Percentiles rank a stretch among this genome's conserved stretches.
Conservation (phyloP, 92 coral and sea anemone genomes). For the Phenganax subtilis region DNA sequence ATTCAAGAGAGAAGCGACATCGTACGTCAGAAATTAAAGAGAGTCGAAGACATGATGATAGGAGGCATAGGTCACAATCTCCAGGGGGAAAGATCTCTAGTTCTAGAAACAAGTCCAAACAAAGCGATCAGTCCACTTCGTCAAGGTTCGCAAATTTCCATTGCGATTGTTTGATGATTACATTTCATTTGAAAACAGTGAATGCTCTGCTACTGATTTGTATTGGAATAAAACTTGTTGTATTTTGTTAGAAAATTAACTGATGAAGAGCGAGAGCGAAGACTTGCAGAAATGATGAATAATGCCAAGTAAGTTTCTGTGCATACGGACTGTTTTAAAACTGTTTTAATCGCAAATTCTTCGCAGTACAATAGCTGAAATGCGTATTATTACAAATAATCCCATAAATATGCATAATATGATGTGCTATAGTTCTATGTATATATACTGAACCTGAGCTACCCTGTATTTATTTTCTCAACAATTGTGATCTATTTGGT, state of each 20-base stretch:
- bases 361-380: too few species aligned
- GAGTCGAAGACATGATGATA: not conserved
- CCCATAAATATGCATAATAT: too few species aligned
- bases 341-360: not conserved
- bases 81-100: slow-evolving; percentile 35
- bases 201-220: not conserved
- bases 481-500: too few species aligned
- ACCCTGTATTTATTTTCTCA: too few species aligned
- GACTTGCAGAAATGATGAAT: slow-evolving; percentile 84
- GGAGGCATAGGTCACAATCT: slow-evolving; percentile 41
- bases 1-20: slow-evolving; percentile 32
- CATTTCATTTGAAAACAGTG: not conserved
- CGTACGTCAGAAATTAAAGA: slow-evolving; percentile 18
- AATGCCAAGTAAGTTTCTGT: slow-evolving; percentile 68
- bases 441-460: too few species aligned
- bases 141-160: slow-evolving; percentile 57
- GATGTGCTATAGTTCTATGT: too few species aligned
- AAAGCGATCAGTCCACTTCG: slow-evolving; percentile 52
- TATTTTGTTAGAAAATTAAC: slow-evolving; percentile 60
- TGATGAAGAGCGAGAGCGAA: slow-evolving; percentile 73
- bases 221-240: not conserved
- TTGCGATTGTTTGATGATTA: not conserved
- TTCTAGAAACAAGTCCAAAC: slow-evolving; percentile 40
- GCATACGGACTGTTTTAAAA: not conserved
- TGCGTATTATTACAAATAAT: too few species aligned